Conservation (phyloP, 2,888 invertebrate species). For the Chymomyza caudatula region DNA sequence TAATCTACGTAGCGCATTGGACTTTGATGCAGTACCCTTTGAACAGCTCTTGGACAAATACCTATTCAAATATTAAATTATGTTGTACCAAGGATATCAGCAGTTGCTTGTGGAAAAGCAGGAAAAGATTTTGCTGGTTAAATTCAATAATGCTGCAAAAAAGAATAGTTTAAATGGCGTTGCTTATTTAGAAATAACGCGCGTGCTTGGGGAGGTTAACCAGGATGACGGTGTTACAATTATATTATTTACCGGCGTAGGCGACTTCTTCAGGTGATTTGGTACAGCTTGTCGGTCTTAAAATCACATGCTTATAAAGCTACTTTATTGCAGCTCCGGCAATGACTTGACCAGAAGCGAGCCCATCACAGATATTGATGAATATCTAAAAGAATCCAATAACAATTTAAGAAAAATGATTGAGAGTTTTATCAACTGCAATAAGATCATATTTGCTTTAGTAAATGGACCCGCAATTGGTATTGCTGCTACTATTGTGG, state of each 20-base stretch:
- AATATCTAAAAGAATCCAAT: slow-evolving; percentile 63
- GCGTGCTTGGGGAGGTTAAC: slow-evolving; percentile 84
- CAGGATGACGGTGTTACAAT: slow-evolving; percentile 83
- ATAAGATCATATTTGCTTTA: slow-evolving; percentile 91
- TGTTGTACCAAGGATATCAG: slow-evolving; percentile 56
- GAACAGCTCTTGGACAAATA: neutral
- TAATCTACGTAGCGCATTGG: slow-evolving; percentile 3
- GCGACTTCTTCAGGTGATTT: slow-evolving; percentile 55
- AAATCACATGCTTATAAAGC: neutral
- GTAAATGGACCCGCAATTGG: slow-evolving; percentile 98
- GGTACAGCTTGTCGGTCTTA: too few relatives aligned
- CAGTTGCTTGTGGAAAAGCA: slow-evolving; percentile 72
- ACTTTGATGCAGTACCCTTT: slow-evolving; percentile 28
- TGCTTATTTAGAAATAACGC: slow-evolving; percentile 84
- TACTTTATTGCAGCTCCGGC: slow-evolving; percentile 55
- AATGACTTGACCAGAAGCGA: slow-evolving; percentile 56
- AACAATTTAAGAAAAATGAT: slow-evolving; percentile 82
- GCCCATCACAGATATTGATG: slow-evolving; percentile 54
- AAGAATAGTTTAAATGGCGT: slow-evolving; percentile 87
- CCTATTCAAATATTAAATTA: slow-evolving; percentile 15
- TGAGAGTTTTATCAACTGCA: slow-evolving; percentile 85
- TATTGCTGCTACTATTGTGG: slow-evolving; percentile 86
- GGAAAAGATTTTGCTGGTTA: slow-evolving; percentile 81
- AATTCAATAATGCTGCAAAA: slow-evolving; percentile 86
- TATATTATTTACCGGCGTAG: slow-evolving; percentile 84